phyloP scores from a whole-genome alignment of 2,797 vertebrate genomes.

The Pterois miles region DNA sequence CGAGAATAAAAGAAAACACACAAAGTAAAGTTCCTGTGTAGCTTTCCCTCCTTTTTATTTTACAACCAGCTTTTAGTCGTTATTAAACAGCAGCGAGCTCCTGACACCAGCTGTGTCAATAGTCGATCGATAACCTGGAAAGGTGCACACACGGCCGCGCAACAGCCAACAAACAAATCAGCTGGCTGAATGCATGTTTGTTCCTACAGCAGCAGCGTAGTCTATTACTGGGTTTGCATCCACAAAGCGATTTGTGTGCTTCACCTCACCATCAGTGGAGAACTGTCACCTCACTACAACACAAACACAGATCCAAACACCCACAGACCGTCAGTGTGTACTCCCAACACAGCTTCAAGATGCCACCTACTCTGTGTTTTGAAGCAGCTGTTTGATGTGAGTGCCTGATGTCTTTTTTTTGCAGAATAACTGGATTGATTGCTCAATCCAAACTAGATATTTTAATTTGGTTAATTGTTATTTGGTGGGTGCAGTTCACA shows the following conservation, averaged over 20 bases:
- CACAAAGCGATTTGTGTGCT: background rate
- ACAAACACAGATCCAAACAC: slow-evolving; percentile 35
- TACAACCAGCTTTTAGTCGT: slow-evolving; percentile 24
- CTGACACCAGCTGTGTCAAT: slow-evolving; percentile 65
- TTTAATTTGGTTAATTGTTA: background rate
- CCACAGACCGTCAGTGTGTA: slow-evolving; percentile 35
- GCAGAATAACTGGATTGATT: background rate
- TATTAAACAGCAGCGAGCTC: slow-evolving; percentile 19
- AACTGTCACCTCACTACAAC: slow-evolving; percentile 34
- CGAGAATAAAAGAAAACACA: no score
- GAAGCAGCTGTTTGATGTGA: slow-evolving; percentile 56
- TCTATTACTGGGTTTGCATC: background rate
- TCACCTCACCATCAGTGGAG: background rate
- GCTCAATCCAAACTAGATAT: background rate
- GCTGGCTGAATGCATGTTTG: slow-evolving; percentile 5
- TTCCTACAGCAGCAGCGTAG: background rate
- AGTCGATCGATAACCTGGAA: slow-evolving; percentile 42
- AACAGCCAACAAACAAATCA: slow-evolving; percentile 24
- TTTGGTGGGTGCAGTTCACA: background rate
- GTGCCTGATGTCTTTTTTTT: slow-evolving; percentile 3
- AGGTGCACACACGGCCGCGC: slow-evolving; percentile 7
- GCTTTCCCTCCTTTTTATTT: background rate
- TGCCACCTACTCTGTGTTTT: slow-evolving; percentile 46
- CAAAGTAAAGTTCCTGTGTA: no score
- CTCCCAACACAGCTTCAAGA: slow-evolving; percentile 19